Evolutionary conservation across 2,888 invertebrate genomes (phyloP), one percentile per base, ranked within the genome.

Genomic region (Drosophila siamana): DNA sequence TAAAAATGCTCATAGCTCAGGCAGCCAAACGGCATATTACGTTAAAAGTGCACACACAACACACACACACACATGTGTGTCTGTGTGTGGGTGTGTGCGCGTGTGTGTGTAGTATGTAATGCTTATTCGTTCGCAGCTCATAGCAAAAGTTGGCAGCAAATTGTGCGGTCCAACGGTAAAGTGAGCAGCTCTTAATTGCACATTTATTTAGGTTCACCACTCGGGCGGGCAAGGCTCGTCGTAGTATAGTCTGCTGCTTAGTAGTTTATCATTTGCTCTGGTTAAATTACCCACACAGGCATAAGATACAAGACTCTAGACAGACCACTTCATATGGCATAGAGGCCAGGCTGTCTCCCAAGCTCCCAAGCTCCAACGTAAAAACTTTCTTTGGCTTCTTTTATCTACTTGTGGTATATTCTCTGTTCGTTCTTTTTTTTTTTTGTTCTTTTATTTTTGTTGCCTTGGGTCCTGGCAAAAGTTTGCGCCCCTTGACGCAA

Each of bases 171-270:
- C 84, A 86, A 88, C 77, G 84, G 83, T 74, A 77, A 83, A 75
- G 86, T 72, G 82, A 89, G 82, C 85, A 90, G 83, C 90, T 90
- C 90, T 90, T 90, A 91, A 90, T 91, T 90, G 90, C 91, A 87
- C 90, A 88, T 89, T 87, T 89, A 91, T 88, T 91, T 90, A 86
- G 76, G 88, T 84, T 86, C 88, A 78, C 85, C 84, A 65, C 69
- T 77, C 52, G 60, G 69, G 56, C 33, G 33, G 33, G n/a, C 51
- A 55, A 62, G 68, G 51, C 54, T 36, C 15, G 59, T 69, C 54
- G 77, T 74, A 51, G 26, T n/a, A 56, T 69, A 57, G 77, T 74
- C 74, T 73, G 83, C 78, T 76, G 88, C 88, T 88, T 88, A 86
- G 89, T 86, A 88, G 86, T 86, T 86, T 86, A 89, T 86, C 86